Base-by-base conservation (phyloP, 2,888 invertebrate genomes). In the Apamea anceps region DNA sequence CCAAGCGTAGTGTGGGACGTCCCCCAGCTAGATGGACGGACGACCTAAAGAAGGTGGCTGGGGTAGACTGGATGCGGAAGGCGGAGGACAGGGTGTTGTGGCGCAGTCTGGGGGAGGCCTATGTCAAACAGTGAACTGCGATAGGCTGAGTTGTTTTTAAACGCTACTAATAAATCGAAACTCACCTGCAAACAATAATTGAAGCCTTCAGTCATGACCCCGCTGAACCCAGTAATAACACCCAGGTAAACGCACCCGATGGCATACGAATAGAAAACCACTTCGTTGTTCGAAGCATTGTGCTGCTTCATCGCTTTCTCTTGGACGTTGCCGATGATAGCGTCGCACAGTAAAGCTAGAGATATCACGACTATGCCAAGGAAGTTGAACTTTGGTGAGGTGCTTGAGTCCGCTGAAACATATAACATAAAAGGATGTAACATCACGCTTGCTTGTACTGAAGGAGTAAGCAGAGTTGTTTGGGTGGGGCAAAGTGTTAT, bases 321-420 rank as follows among this genome's bases (percentile, higher is more conserved):
- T 95, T 99, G 99, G 0, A 99, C 98, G 96, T 99, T 99, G 37
- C 99, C 99, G 86, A 99, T 99, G 18, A 98, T 97, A 0, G 99
- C 99, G 95, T 99, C 99, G 91, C 99, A 99, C 6, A 99, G 95
- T 74, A 99, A 95, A 0, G 99, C 99, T 89, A 98, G 96, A 1
- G 98, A 98, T 88, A 98, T 98, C 96, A 98, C 98, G 0, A 97
- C 92, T 0, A 98, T 98, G 0, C 98, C 98, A 37, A 97, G 92
- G 0, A 97, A 93, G 91, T 98, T 97, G 88, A 98, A 98, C 91
- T 98, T 98, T n/a, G 98, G 98, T 12, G 98, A 98, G 13, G 98
- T 97, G 92, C 98, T 97, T 6, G 98, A 98, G 91, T 98, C 98
- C 74, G 98, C 98, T 98, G 94, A 82, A 97, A 97, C 79, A 60